Evolutionary conservation across 2,797 vertebrate species (phyloP).

Genomic region (Microctenopoma stevenorrisi): DNA sequence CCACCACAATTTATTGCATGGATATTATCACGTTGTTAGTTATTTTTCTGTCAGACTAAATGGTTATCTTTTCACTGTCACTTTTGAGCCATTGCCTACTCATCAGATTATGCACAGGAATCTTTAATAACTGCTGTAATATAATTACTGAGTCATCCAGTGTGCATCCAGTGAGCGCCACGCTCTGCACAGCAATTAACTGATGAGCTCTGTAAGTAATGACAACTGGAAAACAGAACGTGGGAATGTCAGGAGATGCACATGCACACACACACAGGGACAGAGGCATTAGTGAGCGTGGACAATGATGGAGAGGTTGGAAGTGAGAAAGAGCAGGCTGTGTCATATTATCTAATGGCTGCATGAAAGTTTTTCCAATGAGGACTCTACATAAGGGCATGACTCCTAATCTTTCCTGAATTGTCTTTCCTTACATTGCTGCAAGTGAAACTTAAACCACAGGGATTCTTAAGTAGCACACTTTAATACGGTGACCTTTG

Average conservation of each 20-base stretch:
- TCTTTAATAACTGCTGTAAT: constrained; percentile 33
- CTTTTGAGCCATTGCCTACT: constrained; percentile 19
- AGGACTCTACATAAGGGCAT: neutral
- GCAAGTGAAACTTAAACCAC: neutral
- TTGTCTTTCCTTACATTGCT: constrained; percentile 8
- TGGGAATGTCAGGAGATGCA: constrained; percentile 12
- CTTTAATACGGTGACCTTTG: neutral
- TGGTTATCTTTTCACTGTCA: constrained; percentile 20
- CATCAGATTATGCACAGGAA: constrained; percentile 26
- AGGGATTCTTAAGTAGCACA: neutral
- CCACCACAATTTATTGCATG: neutral
- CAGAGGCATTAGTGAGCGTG: constrained; percentile 3
- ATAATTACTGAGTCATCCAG: constrained; percentile 28
- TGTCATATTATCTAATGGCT: constrained; percentile 7
- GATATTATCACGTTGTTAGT: neutral
- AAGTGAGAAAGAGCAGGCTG: constrained; percentile 14
- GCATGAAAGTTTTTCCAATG: neutral
- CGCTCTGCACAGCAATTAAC: constrained; percentile 18
- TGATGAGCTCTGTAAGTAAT: constrained; percentile 26
- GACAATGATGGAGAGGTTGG: neutral
- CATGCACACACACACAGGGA: constrained; percentile 22
- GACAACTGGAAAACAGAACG: constrained; percentile 12
- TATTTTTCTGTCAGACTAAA: constrained; percentile 18
- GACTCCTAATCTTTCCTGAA: neutral
- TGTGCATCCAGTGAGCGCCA: constrained; percentile 10